Evolutionary conservation across 2,797 vertebrate species (phyloP).

Genomic region (Sternarchorhynchus goeldii): DNA sequence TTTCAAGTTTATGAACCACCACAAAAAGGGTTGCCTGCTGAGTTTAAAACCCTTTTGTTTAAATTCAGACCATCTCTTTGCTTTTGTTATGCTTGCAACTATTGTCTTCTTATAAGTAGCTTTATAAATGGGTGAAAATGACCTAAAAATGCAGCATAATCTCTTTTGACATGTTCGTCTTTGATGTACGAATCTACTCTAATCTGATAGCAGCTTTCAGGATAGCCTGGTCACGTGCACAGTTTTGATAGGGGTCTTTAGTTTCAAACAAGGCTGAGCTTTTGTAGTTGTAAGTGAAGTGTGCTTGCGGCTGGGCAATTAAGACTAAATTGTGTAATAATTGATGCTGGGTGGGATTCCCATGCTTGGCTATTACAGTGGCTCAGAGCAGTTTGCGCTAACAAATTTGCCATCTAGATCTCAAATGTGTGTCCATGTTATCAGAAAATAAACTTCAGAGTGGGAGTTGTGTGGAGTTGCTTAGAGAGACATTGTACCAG

Average conservation of each 20-base stretch:
- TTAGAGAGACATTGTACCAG: neutral
- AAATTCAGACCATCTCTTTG: conserved; percentile 28
- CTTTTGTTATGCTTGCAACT: conserved; percentile 35
- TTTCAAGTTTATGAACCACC: conserved; percentile 75
- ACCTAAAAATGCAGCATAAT: conserved; percentile 16
- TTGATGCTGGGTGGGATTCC: neutral
- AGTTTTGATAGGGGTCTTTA: conserved; percentile 22
- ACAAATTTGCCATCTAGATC: neutral
- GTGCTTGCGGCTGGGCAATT: conserved; percentile 2
- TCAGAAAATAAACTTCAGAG: neutral
- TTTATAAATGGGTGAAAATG: conserved; percentile 31
- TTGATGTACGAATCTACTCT: conserved; percentile 30
- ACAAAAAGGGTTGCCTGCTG: conserved; percentile 48
- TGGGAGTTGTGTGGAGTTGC: neutral
- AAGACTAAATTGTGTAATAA: conserved; percentile 21
- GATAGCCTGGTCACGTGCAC: conserved; percentile 18
- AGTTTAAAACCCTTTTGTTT: conserved; percentile 36
- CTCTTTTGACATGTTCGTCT: neutral
- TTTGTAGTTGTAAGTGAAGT: neutral
- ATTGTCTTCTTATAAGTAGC: conserved; percentile 25
- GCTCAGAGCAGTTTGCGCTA: neutral
- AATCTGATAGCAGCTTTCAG: conserved; percentile 24
- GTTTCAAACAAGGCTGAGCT: conserved; percentile 5
- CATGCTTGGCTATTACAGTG: neutral
- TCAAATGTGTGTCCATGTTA: neutral